Evolutionary conservation across 2,797 vertebrate genomes (phyloP), one percentile per base, ranked within the genome.

Genomic region (Scyliorhinus canicula): DNA sequence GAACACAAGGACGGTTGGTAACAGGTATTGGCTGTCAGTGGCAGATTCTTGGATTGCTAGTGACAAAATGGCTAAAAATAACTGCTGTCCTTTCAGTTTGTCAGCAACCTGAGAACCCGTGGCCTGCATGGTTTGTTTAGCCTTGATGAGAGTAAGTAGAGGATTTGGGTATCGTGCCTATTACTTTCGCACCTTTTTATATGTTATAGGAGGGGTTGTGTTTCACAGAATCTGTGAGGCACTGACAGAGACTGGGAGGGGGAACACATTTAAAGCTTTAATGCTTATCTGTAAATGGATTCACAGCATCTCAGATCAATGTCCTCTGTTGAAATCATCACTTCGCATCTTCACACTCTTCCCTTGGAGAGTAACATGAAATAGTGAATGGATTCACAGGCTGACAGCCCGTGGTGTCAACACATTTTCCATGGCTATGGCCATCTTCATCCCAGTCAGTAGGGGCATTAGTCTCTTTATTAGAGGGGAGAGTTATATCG

Each of bases 181-280:
- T 88, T 88, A 88, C 85, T 88, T 88, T n/a, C 44, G 55, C 85
- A 91, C 57, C 88, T 65, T 91, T 91, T 11, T 65, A 12, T 35
- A 91, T 91, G 57, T 40, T 91, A 24, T 21, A 26, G 19, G 19
- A 21, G n/a, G 21, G 57, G 24, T 63, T 91, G 88, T 1, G n/a
- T 91, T 91, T 65, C 88, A 11, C 31, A n/a, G 55, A n/a, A 60
- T 60, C 57, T 11, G n/a, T 91, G 88, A 31, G 60, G 57, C 1
- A 21, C 40, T 65, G 7, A 91, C 57, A 9, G 11, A 91, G 57
- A 44, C 21, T 65, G 24, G 60, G n/a, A 50, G 57, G 40, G 40
- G 60, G 21, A 63, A 40, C 8, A 44, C 19, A 3, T 40, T 40
- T 88, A 19, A 52, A 88, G 4, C 14, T 0, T 88, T 63, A 11